Conservation (phyloP, 2,797 vertebrate genomes). For the Austrolebias charrua region DNA sequence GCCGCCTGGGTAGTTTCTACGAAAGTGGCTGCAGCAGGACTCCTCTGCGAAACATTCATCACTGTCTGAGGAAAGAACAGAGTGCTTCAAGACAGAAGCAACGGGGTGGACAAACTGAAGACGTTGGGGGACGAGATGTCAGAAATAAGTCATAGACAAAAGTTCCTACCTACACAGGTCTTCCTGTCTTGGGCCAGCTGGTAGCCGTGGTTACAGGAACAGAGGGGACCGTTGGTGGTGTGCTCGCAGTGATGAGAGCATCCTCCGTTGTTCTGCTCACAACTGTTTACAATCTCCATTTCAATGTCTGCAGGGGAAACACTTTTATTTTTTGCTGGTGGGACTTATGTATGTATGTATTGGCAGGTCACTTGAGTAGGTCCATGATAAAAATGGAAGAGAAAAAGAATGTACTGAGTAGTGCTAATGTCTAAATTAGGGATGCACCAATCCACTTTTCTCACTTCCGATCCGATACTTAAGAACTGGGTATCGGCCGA, state of each 20-base stretch:
- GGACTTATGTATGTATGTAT: too few relatives aligned
- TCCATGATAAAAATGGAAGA: too few relatives aligned
- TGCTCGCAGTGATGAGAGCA: slow-evolving; percentile 86
- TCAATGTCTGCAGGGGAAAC: slow-evolving; percentile 80
- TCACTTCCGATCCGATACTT: too few relatives aligned
- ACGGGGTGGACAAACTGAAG: neutral
- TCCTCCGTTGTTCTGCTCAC: slow-evolving; percentile 86
- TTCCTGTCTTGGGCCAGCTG: slow-evolving; percentile 76
- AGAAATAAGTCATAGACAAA: too few relatives aligned
- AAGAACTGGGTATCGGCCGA: too few relatives aligned
- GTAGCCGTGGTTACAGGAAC: slow-evolving; percentile 84
- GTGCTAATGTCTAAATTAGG: too few relatives aligned
- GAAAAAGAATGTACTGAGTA: too few relatives aligned
- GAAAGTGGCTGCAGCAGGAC: slow-evolving; percentile 86
- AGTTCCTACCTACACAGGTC: slow-evolving; percentile 77
- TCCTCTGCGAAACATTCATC: slow-evolving; percentile 83
- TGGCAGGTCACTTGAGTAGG: too few relatives aligned
- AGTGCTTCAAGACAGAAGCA: neutral
- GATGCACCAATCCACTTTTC: too few relatives aligned
- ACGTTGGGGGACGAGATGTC: too few relatives aligned
- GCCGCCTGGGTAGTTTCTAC: slow-evolving; percentile 82
- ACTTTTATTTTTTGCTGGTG: neutral
- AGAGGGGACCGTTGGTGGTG: slow-evolving; percentile 77
- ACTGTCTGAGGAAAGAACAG: slow-evolving; percentile 73
- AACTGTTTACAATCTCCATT: slow-evolving; percentile 92